Base-by-base conservation (phyloP, 2,888 invertebrate genomes). In the Antheraea assamensis region DNA sequence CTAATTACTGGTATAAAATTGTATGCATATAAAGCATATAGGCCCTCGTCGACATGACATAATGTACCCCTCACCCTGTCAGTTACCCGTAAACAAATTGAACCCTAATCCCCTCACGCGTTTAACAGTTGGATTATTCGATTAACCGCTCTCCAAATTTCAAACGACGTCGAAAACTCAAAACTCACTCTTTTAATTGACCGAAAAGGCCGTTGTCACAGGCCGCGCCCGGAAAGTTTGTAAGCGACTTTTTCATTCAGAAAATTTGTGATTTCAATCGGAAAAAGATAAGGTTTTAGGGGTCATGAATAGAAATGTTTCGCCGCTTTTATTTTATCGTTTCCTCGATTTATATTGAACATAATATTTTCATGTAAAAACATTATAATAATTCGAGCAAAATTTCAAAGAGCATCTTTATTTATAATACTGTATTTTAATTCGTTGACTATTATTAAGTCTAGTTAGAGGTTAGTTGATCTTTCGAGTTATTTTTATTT, bases 111-210 rank as follows among this genome's bases (percentile, higher is more conserved):
- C 87, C 83, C 83, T 83, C 88, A 85, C 83, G 88, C 85, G 88
- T 89, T 89, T 86, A 88, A 85, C 87, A 87, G 83, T 84, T 81
- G 87, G 84, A 88, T 87, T 88, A 87, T 86, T 88, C 88, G 84
- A 87, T 89, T 87, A 87, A 76, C 81, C 78, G 79, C 81, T 79
- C 81, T 79, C 79, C 70, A 81, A 79, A 80, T 80, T 78, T 82
- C 81, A 78, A 81, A 82, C 82, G 78, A 82, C 78, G 76, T 68
- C 72, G 74, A 72, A 77, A 82, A 81, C 80, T 80, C 80, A 79
- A 78, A 80, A 82, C 81, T 83, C 83, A 81, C 82, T 82, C 80
- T 84, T 86, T 85, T 86, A 86, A 86, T 85, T 86, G 84, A 86
- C 85, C 84, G 80, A 84, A 79, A 85, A 80, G 79, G 82, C 79